Evolutionary conservation across 2,888 invertebrate genomes (phyloP).

Genomic region (Emmelina monodactyla): DNA sequence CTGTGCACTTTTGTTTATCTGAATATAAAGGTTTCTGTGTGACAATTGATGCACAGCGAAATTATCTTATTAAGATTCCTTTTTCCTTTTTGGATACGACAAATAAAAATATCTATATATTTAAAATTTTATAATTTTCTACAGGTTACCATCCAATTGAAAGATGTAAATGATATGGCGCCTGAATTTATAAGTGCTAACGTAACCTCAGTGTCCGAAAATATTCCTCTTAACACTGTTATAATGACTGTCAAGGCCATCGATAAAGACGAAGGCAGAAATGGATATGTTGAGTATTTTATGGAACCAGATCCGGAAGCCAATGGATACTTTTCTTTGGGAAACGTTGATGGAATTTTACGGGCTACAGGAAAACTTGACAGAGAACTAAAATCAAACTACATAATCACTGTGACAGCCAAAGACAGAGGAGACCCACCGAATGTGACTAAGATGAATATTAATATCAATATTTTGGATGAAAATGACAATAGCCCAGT

Average conservation of each 20-base stretch:
- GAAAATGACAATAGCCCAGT: slow-evolving; percentile 91
- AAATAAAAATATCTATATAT: no score
- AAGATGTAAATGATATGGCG: slow-evolving; percentile 92
- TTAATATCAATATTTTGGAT: slow-evolving; percentile 80
- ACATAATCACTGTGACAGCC: slow-evolving; percentile 80
- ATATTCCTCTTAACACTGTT: slow-evolving; percentile 84
- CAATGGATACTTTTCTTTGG: slow-evolving; percentile 79
- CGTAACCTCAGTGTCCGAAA: slow-evolving; percentile 82
- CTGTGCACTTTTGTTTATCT: no score
- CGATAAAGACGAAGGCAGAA: slow-evolving; percentile 90
- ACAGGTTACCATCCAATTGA: slow-evolving; percentile 85
- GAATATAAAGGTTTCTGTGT: no score
- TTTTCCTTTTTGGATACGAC: not conserved
- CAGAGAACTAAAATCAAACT: slow-evolving; percentile 79
- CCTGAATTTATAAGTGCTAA: slow-evolving; percentile 86
- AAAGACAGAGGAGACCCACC: slow-evolving; percentile 89
- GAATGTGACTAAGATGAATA: slow-evolving; percentile 71
- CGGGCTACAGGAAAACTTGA: slow-evolving; percentile 87
- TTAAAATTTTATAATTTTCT: slow-evolving; percentile 22
- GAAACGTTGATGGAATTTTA: slow-evolving; percentile 86
- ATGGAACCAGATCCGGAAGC: slow-evolving; percentile 72
- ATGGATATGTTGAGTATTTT: slow-evolving; percentile 89
- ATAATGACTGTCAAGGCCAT: slow-evolving; percentile 89
- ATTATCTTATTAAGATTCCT: not conserved
- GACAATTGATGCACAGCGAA: not conserved